phyloP scores from a whole-genome alignment of 2,113 vertebrate genomes.

The Burhinus oedicnemus region DNA sequence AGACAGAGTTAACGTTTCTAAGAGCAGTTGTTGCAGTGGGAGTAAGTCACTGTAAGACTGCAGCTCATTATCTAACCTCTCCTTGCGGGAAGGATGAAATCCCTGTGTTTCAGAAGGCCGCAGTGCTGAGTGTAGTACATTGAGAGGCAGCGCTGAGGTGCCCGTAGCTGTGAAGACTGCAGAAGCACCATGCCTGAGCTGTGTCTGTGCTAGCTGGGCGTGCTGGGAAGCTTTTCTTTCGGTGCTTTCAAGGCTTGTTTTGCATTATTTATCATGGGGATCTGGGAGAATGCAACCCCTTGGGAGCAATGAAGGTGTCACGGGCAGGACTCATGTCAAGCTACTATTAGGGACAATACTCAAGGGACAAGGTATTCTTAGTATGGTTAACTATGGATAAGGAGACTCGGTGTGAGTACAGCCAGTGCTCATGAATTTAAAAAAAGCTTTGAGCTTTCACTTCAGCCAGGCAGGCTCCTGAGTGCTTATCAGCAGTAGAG shows the following conservation, averaged over 20 bases:
- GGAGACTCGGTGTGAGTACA: neutral
- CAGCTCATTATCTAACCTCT: neutral
- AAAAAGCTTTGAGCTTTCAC: neutral
- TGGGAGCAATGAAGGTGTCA: neutral
- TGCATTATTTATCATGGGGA: neutral
- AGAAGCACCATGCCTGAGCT: neutral
- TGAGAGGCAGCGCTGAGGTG: neutral
- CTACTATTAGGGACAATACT: neutral
- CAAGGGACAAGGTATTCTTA: neutral
- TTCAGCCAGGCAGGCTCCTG: neutral
- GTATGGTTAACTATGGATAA: neutral
- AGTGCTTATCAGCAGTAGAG: neutral
- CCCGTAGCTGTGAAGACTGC: rapidly evolving
- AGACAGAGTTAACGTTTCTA: neutral
- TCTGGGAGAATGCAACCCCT: neutral
- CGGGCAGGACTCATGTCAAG: rapidly evolving
- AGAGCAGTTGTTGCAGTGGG: neutral
- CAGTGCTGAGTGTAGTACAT: neutral
- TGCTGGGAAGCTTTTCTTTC: neutral
- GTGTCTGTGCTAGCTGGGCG: rapidly evolving
- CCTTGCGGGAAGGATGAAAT: neutral
- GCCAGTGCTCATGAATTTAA: neutral
- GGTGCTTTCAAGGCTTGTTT: neutral
- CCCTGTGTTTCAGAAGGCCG: neutral
- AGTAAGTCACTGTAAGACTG: neutral